Base-by-base conservation (phyloP, 2,113 vertebrate species). In the Calypte anna region DNA sequence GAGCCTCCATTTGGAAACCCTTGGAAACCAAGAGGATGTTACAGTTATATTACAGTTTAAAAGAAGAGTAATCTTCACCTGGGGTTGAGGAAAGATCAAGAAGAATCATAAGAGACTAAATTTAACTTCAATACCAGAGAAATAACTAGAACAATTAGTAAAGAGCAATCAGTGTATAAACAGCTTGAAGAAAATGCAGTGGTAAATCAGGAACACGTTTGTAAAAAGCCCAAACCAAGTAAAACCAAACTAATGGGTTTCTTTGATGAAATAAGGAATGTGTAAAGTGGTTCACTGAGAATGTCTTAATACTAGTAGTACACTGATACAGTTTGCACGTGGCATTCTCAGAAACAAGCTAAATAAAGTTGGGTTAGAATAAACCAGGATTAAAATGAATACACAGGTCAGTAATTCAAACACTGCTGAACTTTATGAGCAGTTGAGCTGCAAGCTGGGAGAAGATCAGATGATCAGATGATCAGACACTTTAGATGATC, bases 131-230 rank as follows among this genome's bases (percentile, higher is more conserved):
- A 72, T 90, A 92, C 48, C 84, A 92, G 90, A 95, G 76, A 90
- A 93, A 86, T 85, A 96, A 66, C 78, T 91, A 48, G 64, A 96
- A 94, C 64, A 90, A 95, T 96, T 96, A 96, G 93, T 81, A 88
- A 95, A 94, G 90, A 96, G 75, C 83, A 96, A 86, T 89, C 91
- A 62, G 58, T 94, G 75, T 91, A 68, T 90, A 96, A 96, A 94
- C 86, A 92, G 72, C 62, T 74, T 88, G 88, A 88, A 92, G 78
- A 87, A 94, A 96, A 90, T 2, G 7, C 82, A 62, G 61, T 79
- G 82, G 93, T 94, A 93, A 96, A 94, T 94, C 0, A 1, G 73
- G 85, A 94, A 78, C 74, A 77, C 36, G 77, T 96, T 96, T 95
- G 70, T 91, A 92, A 92, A 96, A 96, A 75, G 54, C 88, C 82